Conservation (phyloP, 2,113 vertebrate genomes). For the Monopterus albus region DNA sequence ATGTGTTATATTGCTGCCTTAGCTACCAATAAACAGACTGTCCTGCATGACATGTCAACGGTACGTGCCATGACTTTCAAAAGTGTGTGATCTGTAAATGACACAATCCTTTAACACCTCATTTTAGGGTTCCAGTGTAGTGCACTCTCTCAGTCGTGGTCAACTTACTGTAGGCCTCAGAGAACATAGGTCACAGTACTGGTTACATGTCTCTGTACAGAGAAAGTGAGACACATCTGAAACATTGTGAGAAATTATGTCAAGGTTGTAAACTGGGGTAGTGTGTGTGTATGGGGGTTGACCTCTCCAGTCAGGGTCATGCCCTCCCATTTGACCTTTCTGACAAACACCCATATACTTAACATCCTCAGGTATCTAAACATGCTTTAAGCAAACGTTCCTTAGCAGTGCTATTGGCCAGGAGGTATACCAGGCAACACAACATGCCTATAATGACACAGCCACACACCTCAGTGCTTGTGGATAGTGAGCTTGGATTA, state of each 20-base stretch:
- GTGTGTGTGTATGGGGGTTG: too few relatives aligned
- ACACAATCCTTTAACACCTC: background rate
- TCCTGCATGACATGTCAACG: background rate
- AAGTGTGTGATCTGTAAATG: background rate
- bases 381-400: constrained; percentile 1
- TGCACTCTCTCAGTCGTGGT: background rate
- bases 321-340: constrained; percentile 55
- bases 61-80: too few relatives aligned
- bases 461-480: background rate
- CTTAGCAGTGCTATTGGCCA: background rate
- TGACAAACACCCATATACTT: constrained; percentile 42
- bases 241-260: constrained; percentile 72
- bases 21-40: too few relatives aligned
- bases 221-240: constrained; percentile 33
- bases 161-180: constrained; percentile 16
- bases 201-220: background rate
- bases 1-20: too few relatives aligned
- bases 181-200: constrained; percentile 7
- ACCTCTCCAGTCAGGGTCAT: constrained; percentile 58
- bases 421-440: background rate
- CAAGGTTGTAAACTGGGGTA: constrained; percentile 59
- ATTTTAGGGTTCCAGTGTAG: background rate
- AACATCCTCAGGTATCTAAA: constrained; percentile 25
- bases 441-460: background rate
- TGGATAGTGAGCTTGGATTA: background rate